Conservation (phyloP, 2,797 vertebrate genomes). For the Siniperca scherzeri region DNA sequence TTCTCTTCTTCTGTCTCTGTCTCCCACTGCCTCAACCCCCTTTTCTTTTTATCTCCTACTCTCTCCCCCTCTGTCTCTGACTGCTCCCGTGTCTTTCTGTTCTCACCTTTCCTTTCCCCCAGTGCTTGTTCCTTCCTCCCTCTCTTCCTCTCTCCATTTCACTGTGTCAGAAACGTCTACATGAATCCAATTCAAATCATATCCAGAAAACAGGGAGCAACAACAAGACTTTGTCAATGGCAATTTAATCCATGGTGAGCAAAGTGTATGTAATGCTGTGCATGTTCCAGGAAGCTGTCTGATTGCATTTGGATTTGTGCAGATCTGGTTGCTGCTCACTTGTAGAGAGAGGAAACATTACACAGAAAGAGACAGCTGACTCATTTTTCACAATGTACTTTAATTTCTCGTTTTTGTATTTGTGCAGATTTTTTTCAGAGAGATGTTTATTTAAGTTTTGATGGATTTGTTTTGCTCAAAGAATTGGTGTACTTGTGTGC, state of each 20-base stretch:
- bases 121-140: constrained; percentile 29
- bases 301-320: constrained; percentile 78
- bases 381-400: constrained; percentile 76
- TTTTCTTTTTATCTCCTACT: constrained; percentile 60
- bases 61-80: constrained; percentile 37
- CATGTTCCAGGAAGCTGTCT: constrained; percentile 79
- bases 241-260: constrained; percentile 76
- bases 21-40: constrained; percentile 47
- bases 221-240: constrained; percentile 81
- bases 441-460: constrained; percentile 64
- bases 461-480: constrained; percentile 72
- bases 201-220: constrained; percentile 67
- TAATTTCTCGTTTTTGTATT: constrained; percentile 59
- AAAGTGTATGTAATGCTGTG: constrained; percentile 71
- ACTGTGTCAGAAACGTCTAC: constrained; percentile 66
- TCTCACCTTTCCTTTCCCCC: constrained; percentile 61
- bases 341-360: constrained; percentile 58
- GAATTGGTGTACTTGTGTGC: constrained; percentile 32
- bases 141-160: constrained; percentile 51
- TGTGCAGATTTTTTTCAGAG: constrained; percentile 37
- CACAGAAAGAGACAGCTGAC: constrained; percentile 60
- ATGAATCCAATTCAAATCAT: constrained; percentile 79
- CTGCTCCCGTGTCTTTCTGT: constrained; percentile 57
- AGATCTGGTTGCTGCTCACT: constrained; percentile 71
- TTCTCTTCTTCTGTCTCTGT: constrained; percentile 61